phyloP scores from a whole-genome alignment of 2,888 invertebrate species.

The Petrolisthes cinctipes region DNA sequence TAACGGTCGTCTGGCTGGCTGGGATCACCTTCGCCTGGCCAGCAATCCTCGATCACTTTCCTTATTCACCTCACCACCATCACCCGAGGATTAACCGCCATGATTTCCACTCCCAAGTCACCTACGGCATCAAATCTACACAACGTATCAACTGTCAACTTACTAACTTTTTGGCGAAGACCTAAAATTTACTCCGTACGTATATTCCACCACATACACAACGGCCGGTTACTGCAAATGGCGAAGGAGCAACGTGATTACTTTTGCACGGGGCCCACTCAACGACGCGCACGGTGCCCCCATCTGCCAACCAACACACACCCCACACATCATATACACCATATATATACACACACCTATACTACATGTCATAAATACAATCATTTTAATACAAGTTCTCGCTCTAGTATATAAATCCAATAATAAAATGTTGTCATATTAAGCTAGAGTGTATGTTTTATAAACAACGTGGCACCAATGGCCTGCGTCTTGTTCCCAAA shows the following conservation, averaged over 20 bases:
- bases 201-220: conserved; percentile 49
- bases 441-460: neutral
- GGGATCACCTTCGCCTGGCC: conserved; percentile 2
- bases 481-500: conserved; percentile 49
- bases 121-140: conserved; percentile 23
- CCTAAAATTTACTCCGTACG: conserved; percentile 38
- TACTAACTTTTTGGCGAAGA: conserved; percentile 42
- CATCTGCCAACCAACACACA: conserved; percentile 16
- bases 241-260: conserved; percentile 54
- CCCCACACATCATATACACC: neutral
- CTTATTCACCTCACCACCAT: conserved; percentile 23
- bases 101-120: conserved; percentile 1
- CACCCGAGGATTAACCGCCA: neutral
- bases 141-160: conserved; percentile 49
- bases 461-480: conserved; percentile 32
- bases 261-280: conserved; percentile 55
- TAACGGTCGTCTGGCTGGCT: conserved; percentile 29
- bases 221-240: conserved; percentile 57
- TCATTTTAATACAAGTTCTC: neutral
- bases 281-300: conserved; percentile 55
- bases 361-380: neutral
- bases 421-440: neutral
- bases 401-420: no score
- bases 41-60: conserved; percentile 3
- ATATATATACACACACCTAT: neutral